These are phyloP conservation scores for Eulemur albifrons DNA, from an alignment of 2,797 vertebrate genomes.

Conservation along the genomic window DNA sequence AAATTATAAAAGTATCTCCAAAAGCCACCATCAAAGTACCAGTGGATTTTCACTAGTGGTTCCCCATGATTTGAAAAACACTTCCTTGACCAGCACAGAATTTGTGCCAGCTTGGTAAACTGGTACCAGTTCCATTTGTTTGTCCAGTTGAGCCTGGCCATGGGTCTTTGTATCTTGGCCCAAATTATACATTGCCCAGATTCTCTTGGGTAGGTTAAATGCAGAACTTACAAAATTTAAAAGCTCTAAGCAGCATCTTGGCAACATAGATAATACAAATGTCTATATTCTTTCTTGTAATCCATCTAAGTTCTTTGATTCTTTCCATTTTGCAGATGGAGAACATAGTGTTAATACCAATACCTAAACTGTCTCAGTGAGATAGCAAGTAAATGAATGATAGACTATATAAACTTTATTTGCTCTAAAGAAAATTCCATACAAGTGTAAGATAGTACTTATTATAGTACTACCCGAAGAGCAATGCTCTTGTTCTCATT, in stretches of 20 bases:
- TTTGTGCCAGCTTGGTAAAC: constrained; percentile 55
- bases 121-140: constrained; percentile 42
- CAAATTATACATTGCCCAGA: neutral
- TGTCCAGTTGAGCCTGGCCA: constrained; percentile 33
- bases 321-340: constrained; percentile 35
- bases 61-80: constrained; percentile 62
- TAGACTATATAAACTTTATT: neutral
- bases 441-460: neutral
- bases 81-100: constrained; percentile 52
- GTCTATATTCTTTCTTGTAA: constrained; percentile 17
- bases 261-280: neutral
- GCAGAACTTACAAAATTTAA: neutral
- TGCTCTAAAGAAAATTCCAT: constrained; percentile 21
- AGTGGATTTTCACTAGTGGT: constrained; percentile 55
- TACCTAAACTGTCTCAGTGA: neutral
- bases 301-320: neutral
- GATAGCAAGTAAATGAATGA: constrained; percentile 20
- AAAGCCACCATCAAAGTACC: constrained; percentile 67
- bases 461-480: neutral
- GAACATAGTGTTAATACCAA: neutral
- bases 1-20: constrained; percentile 63
- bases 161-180: neutral
- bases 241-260: neutral
- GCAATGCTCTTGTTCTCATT: neutral
- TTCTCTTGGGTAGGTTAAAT: neutral